Base-by-base conservation (phyloP, 1,140 invertebrate genomes). In the Tetramorium simillimum region DNA sequence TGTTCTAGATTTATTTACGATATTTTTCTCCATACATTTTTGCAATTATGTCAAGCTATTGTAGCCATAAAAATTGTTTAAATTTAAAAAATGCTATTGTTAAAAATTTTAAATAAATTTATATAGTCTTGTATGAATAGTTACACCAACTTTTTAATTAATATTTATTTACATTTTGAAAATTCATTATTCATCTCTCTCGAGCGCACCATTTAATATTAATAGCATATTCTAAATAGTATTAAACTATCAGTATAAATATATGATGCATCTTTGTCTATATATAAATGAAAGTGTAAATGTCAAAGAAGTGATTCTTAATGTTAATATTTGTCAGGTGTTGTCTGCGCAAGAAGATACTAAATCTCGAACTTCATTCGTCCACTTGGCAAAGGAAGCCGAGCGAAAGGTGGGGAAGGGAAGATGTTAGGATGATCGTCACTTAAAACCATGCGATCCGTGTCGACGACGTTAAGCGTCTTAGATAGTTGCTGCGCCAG, bases 391-490 rank as follows among this genome's bases (percentile, higher is more conserved):
- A 90, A 86, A 81, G 77, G 84, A 77, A 76, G 85, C 81, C 37
- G 33, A 18, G 63, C 1, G 14, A 9, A 4, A 14, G 16, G 16
- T 16, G 7, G 2, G 16, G 12, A 1, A 6, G 33, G 69, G 58
- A 12, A 4, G n/a, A 40, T 78, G 73, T 89, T 76, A 87, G 76
- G 91, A 88, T 92, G 90, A 92, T 93, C 92, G 89, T 86, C 80
- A 87, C 85, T 93, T 92, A 91, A 93, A 93, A 91, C 91, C 89
- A 87, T 89, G 88, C 91, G 78, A 92, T 89, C 88, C 86, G 89
- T 89, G 91, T 88, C 88, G 84, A 82, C 80, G 85, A 91, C 89
- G 90, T 88, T 93, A 92, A 93, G 92, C 91, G 90, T 46, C 87
- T 93, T 91, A 91, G 89, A 92, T 92, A 87, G 89, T 85, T 91